Conservation (phyloP, 2,113 vertebrate species). For the Anser cygnoides region DNA sequence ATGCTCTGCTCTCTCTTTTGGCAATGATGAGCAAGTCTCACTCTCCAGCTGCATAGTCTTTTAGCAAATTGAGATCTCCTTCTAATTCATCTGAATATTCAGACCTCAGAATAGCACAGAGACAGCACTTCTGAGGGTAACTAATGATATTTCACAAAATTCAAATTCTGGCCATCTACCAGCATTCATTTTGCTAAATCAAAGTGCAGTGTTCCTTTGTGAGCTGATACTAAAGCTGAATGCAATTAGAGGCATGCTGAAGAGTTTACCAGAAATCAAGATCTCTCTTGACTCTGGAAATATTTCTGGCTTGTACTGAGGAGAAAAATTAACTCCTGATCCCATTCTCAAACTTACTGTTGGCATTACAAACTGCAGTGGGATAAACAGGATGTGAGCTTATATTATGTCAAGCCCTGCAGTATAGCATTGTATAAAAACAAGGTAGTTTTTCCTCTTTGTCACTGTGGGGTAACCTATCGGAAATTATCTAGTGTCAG, state of each 20-base stretch:
- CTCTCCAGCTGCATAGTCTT: slow-evolving; percentile 26
- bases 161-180: slow-evolving; percentile 37
- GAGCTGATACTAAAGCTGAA: slow-evolving; percentile 28
- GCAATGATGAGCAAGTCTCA: not conserved
- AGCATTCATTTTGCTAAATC: slow-evolving; percentile 48
- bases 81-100: slow-evolving; percentile 45
- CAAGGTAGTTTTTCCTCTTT: not conserved
- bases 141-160: slow-evolving; percentile 54
- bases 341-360: not conserved
- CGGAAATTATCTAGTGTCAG: not conserved
- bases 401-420: not conserved
- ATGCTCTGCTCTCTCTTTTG: not conserved
- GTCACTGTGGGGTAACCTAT: not conserved
- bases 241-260: slow-evolving; percentile 16
- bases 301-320: not conserved
- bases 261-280: slow-evolving; percentile 28
- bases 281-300: not conserved
- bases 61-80: slow-evolving; percentile 33
- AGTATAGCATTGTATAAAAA: not conserved
- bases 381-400: not conserved
- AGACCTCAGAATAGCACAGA: slow-evolving; percentile 36
- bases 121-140: slow-evolving; percentile 49
- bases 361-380: not conserved
- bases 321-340: not conserved
- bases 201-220: slow-evolving; percentile 35